Conservation (phyloP, 2,888 invertebrate genomes). For the Geotrupes spiniger region DNA sequence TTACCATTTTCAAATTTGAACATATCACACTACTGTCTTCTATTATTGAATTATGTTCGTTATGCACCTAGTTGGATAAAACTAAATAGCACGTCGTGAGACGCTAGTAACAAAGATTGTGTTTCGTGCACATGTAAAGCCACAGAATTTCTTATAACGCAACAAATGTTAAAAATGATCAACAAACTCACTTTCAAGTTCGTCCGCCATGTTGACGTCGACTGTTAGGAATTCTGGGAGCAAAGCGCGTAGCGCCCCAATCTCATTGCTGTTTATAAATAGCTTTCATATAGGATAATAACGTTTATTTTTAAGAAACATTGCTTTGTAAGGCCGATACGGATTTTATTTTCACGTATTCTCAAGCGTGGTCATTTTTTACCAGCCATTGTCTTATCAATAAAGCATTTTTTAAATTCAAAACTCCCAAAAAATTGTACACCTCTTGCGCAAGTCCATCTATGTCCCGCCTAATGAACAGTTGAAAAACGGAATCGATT, state of each 20-base stretch:
- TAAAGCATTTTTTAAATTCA: constrained; percentile 24
- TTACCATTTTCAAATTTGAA: constrained; percentile 49
- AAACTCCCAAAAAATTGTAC: constrained; percentile 22
- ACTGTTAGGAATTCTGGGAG: constrained; percentile 45
- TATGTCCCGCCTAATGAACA: constrained; percentile 29
- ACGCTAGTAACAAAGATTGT: not conserved
- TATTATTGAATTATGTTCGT: constrained; percentile 17
- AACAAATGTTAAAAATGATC: constrained; percentile 18
- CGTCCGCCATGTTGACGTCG: constrained; percentile 76
- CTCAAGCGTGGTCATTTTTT: not conserved
- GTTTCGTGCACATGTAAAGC: not conserved
- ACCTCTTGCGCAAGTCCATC: constrained; percentile 26
- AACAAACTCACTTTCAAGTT: constrained; percentile 71
- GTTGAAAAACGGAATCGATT: constrained; percentile 25
- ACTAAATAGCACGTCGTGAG: not conserved
- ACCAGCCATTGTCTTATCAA: constrained; percentile 17
- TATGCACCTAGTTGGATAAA: not conserved
- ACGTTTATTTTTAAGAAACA: constrained; percentile 3
- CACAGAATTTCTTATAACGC: not conserved
- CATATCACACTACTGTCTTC: constrained; percentile 33
- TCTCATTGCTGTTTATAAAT: constrained; percentile 28
- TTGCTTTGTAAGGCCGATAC: not conserved
- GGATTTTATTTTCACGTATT: not conserved
- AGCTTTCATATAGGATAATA: constrained; percentile 13
- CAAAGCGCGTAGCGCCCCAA: constrained; percentile 32